Base-by-base conservation (phyloP, 2,797 vertebrate species). In the Diglossa cyanea region DNA sequence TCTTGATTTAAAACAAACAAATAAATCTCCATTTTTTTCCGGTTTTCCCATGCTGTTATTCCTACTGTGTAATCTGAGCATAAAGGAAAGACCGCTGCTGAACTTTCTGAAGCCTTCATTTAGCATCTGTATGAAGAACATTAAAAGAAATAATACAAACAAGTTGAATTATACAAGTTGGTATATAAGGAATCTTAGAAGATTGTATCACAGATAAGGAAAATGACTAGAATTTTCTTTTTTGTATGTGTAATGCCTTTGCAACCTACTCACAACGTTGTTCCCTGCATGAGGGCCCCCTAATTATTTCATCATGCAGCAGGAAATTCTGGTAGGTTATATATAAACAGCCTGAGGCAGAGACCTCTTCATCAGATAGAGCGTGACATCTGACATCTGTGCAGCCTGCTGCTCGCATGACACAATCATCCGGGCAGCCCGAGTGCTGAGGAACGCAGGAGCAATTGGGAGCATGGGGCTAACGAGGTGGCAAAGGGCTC, bases 231-330 rank as follows among this genome's bases (percentile, higher is more conserved):
- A 84, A 95, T 93, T 94, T 96, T 98, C 96, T 95, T 95, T 96
- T 93, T 96, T 94, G 96, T 96, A 50, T 95, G 95, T 96, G 96
- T 96, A 97, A 97, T 96, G 96, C 96, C 92, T 96, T 95, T 98
- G 96, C 97, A 97, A 97, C 95, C 96, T 97, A 96, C 95, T 97
- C 71, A 62, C 97, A 98, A 95, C 96, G 90, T 96, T 97, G 96
- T 96, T 98, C 98, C 98, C 97, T 97, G 94, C 94, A 96, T 81
- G 95, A 98, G 94, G 98, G 98, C 97, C 98, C 97, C 98, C 97
- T 98, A 98, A 99, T 98, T 98, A 98, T 98, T 99, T 98, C 98
- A 98, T 98, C 98, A 98, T 99, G 98, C 97, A 97, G 98, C 98
- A 98, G 98, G 98, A 99, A 98, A 98, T 98, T 98, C 98, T 98